These are phyloP conservation scores for Atta colombica DNA, from an alignment of 1,140 invertebrate genomes.

Conservation along the genomic window DNA sequence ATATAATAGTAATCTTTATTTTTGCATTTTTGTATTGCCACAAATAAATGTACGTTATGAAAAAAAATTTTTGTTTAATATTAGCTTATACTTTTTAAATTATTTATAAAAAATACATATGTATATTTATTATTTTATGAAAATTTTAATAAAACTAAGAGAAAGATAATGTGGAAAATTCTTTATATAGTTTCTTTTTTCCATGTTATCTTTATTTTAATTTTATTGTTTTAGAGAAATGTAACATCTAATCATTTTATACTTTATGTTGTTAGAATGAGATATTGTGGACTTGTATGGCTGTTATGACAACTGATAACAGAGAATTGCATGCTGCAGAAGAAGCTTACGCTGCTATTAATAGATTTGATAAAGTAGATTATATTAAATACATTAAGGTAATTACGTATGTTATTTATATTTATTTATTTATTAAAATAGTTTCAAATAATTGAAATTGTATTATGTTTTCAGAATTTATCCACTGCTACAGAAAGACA, in stretches of 20 bases:
- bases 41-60: too few species aligned
- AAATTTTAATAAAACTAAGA: too few species aligned
- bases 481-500: slow-evolving; percentile 88
- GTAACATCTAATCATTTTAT: neutral
- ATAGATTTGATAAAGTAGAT: slow-evolving; percentile 96
- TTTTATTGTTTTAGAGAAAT: neutral
- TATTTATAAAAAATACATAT: too few species aligned
- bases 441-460: neutral
- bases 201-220: neutral
- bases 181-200: too few species aligned
- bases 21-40: too few species aligned
- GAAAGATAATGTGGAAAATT: too few species aligned
- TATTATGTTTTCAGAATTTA: slow-evolving; percentile 72
- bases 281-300: slow-evolving; percentile 95
- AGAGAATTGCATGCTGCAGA: slow-evolving; percentile 94
- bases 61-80: too few species aligned
- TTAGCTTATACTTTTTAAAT: too few species aligned
- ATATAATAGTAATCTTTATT: too few species aligned
- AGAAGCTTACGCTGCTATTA: slow-evolving; percentile 97
- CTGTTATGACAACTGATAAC: slow-evolving; percentile 93
- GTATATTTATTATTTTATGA: too few species aligned
- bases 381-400: slow-evolving; percentile 94
- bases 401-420: slow-evolving; percentile 22
- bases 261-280: slow-evolving; percentile 88
- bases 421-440: slow-evolving; percentile 6